These are phyloP conservation scores for Siniperca chuatsi DNA, from an alignment of 2,113 vertebrate genomes.

Conservation along the genomic window DNA sequence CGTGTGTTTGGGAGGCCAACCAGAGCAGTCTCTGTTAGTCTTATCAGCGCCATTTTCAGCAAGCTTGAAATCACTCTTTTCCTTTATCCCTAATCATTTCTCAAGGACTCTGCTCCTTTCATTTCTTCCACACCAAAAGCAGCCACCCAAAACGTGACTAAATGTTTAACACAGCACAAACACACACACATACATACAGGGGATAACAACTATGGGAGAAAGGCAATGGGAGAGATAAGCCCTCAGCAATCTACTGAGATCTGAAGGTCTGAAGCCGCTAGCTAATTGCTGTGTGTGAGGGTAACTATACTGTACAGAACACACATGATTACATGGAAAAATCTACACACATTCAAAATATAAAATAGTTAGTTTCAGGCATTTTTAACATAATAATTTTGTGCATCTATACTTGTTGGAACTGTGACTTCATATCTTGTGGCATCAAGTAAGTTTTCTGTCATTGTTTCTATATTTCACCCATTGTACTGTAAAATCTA, in stretches of 20 bases:
- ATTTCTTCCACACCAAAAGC: conserved; percentile 45
- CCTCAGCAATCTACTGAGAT: conserved; percentile 6
- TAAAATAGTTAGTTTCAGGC: too few relatives aligned
- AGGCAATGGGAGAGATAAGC: conserved; percentile 43
- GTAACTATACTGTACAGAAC: background rate
- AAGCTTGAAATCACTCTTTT: conserved; percentile 66
- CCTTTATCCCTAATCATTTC: conserved; percentile 49
- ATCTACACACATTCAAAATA: background rate
- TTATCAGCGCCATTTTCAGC: conserved; percentile 73
- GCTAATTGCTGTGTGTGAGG: conserved; percentile 1
- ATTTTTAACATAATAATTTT: conserved; percentile 7
- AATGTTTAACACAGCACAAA: conserved; percentile 31
- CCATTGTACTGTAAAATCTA: conserved; percentile 52
- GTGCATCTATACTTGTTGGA: background rate
- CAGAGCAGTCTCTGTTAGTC: conserved; percentile 52
- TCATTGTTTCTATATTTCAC: conserved; percentile 44
- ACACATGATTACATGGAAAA: background rate
- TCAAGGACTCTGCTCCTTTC: conserved; percentile 53
- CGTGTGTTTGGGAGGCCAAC: conserved; percentile 30
- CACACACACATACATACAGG: background rate
- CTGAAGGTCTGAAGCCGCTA: conserved; percentile 8
- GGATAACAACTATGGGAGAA: conserved; percentile 62
- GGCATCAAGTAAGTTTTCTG: conserved; percentile 10
- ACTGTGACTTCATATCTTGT: background rate
- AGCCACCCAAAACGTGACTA: conserved; percentile 59